Base-by-base conservation (phyloP, 1,140 invertebrate species). In the Listronotus oregonensis region DNA sequence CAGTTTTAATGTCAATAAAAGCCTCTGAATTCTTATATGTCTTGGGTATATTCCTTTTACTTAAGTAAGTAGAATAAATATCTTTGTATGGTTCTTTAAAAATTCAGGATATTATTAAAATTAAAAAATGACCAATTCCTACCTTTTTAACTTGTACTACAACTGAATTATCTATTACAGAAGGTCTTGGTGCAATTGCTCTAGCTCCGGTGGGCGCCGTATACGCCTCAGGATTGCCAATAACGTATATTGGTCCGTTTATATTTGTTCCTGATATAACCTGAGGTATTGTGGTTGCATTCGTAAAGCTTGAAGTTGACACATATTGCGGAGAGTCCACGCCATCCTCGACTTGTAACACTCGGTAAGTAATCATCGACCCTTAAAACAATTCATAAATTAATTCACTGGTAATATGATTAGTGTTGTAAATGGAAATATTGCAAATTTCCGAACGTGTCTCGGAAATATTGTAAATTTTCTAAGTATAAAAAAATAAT, bases 171-270 rank as follows among this genome's bases (percentile, higher is more conserved):
- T 85, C 83, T 71, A 82, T 78, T 42, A 84, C 71, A 11, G 81
- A 71, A 12, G 82, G 71, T 67, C 82, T 80, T 3, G 84, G 83
- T 12, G 82, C 81, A 50, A 85, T 76, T 10, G 83, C 81, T 76
- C 84, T 79, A 69, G 81, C 78, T 10, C 81, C 79, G 51, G 79
- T 80, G 46, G 71, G 69, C 56, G 70, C 67, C 14, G 81, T 81
- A 66, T 84, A 83, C 39, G 83, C 80, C 64, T 85, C 84, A 15
- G 84, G 79, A 73, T 80, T 84, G 27, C 83, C 82, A 70, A 85
- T 83, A 21, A 85, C 82, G 73, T 84, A 85, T 64, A 85, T 80
- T 69, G 84, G 83, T n/a, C 78, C 78, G 73, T 79, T 79, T 47
- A 79, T 47, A 62, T 76, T 76, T 52, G 71, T 71, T n/a, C 63